Base-by-base conservation (phyloP, 2,888 invertebrate species). In the Phengaris alcon region DNA sequence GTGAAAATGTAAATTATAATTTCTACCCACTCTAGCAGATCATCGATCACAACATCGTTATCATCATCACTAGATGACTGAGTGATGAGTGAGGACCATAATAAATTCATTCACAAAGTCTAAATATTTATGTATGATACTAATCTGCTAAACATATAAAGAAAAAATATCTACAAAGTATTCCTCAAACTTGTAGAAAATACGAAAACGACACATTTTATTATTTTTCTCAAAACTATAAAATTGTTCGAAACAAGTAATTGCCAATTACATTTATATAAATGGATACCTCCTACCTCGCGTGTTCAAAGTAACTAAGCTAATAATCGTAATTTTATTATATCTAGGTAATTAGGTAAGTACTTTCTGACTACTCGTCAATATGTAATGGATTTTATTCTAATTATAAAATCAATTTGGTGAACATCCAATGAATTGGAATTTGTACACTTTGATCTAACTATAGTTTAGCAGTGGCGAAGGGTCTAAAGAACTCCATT, bases 321-420 rank as follows among this genome's bases (percentile, higher is more conserved):
- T 64, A 64, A 64, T 44, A 64, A 64, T 64, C 35, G 35, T 64
- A 44, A 64, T 64, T 64, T 64, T 64, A 64, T 64, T 64, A 44
- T 44, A 6, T 64, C 44, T 48, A 48, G 48, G 1, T 46, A 46
- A 46, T 46, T 48, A 35, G 35, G 1, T 22, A 10, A 22, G 35
- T 59, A 22, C 59, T 22, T 64, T 64, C 59, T 2, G 13, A 64
- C 6, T 64, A 6, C 64, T 64, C 35, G 13, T 64, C 35, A 22
- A 64, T 64, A 6, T 35, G 35, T 35, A 35, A 35, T 35, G 35
- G 35, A 44, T 64, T 64, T 64, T 44, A 13, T 44, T 35, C 35
- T 64, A 6, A 44, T 13, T 64, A 22, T 22, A 44, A 10, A 59
- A 59, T 10, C 48, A 0, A 48, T 48, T 48, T 48, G 22, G 15